These are phyloP conservation scores for Oceanites oceanicus DNA, from an alignment of 2,113 vertebrate species.

Conservation along the genomic window DNA sequence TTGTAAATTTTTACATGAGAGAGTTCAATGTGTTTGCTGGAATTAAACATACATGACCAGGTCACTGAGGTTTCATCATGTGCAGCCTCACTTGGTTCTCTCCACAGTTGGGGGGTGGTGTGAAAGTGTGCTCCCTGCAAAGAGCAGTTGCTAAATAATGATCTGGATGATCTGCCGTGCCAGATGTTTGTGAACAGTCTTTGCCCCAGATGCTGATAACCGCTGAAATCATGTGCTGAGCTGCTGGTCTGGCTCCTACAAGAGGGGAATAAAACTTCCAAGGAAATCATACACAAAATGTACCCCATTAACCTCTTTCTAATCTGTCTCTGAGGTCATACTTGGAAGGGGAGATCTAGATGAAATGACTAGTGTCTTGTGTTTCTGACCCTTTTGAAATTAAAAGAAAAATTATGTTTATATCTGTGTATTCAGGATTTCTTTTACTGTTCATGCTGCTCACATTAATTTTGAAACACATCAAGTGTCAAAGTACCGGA, in stretches of 20 bases:
- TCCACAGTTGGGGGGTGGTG: fast-evolving
- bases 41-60: background rate
- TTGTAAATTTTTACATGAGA: background rate
- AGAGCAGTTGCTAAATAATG: background rate
- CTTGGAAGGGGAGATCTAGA: background rate
- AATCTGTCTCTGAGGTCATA: background rate
- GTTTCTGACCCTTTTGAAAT: background rate
- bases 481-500: background rate
- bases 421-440: background rate
- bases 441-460: background rate
- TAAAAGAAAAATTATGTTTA: background rate
- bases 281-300: background rate
- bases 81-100: background rate
- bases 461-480: background rate
- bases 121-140: background rate
- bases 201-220: background rate
- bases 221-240: fast-evolving
- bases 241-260: background rate
- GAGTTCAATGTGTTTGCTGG: background rate
- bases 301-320: background rate
- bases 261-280: background rate
- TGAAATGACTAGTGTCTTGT: background rate
- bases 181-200: background rate
- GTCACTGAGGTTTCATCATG: too few species aligned
- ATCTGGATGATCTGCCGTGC: fast-evolving